Percentiles rank a stretch among this genome's conserved stretches.
Evolutionary conservation across 2,888 invertebrate species (phyloP).

Genomic region (Hemistola chrysoprasaria): DNA sequence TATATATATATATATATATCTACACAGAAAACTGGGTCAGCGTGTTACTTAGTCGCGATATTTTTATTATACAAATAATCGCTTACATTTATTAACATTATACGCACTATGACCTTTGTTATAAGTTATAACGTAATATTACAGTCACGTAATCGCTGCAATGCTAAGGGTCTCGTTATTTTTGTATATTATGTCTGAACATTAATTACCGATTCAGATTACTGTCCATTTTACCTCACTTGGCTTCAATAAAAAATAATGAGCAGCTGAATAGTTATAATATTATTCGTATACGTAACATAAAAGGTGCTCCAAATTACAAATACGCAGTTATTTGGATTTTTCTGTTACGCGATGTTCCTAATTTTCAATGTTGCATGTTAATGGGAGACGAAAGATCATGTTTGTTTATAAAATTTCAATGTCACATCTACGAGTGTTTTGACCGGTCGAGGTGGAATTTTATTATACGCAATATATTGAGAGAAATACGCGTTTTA

Average conservation of each 20-base stretch:
- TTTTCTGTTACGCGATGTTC: slow-evolving; percentile 6
- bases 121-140: slow-evolving; percentile 13
- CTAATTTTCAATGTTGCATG: slow-evolving; percentile 10
- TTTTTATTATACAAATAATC: slow-evolving; percentile 7
- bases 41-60: slow-evolving; percentile 35
- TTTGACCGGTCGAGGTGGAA: slow-evolving; percentile 35
- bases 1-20: slow-evolving; percentile 34
- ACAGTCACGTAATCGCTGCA: slow-evolving; percentile 14
- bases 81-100: slow-evolving; percentile 10
- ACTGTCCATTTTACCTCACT: slow-evolving; percentile 18
- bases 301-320: slow-evolving; percentile 21
- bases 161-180: slow-evolving; percentile 18
- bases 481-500: slow-evolving; percentile 55
- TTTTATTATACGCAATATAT: slow-evolving; percentile 52
- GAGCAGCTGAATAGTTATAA: too few relatives aligned
- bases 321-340: slow-evolving; percentile 6
- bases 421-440: slow-evolving; percentile 49
- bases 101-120: slow-evolving; percentile 7
- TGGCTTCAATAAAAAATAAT: slow-evolving; percentile 19
- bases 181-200: slow-evolving; percentile 18
- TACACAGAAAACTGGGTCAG: slow-evolving; percentile 46
- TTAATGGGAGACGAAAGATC: slow-evolving; percentile 28
- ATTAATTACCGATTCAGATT: slow-evolving; percentile 29
- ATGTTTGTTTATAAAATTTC: slow-evolving; percentile 40
- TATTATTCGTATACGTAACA: too few relatives aligned